phyloP scores from a whole-genome alignment of 2,113 vertebrate genomes.

The Oophaga pumilio region DNA sequence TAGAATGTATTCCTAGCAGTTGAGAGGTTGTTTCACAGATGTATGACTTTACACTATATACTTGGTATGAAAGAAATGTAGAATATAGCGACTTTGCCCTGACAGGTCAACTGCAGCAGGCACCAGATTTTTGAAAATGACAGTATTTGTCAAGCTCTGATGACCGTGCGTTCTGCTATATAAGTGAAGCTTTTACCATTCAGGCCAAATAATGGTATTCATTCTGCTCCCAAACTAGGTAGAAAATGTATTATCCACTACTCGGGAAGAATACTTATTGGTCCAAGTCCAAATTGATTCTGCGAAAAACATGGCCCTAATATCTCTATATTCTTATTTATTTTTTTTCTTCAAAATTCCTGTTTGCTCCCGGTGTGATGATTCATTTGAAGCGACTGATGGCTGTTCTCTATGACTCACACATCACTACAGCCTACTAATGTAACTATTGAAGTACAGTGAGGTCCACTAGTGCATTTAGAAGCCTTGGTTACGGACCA shows the following conservation, averaged over 20 bases:
- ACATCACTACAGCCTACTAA: too few relatives aligned
- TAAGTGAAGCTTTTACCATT: neutral
- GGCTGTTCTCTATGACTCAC: too few relatives aligned
- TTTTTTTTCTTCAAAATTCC: too few relatives aligned
- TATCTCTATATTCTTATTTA: too few relatives aligned
- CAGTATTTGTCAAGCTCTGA: neutral
- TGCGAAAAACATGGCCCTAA: neutral
- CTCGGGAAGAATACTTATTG: neutral
- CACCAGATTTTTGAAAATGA: neutral
- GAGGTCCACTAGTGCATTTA: too few relatives aligned
- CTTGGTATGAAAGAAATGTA: neutral
- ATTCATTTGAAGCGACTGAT: too few relatives aligned
- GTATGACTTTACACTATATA: neutral
- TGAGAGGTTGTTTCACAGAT: neutral
- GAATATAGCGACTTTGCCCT: neutral
- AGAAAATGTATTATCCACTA: neutral
- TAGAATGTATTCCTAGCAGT: neutral
- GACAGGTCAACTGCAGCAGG: neutral
- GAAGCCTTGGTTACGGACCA: too few relatives aligned
- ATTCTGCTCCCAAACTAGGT: neutral
- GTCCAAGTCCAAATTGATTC: neutral
- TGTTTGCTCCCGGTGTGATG: too few relatives aligned
- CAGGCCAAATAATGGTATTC: constrained; percentile 1
- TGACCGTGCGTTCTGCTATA: neutral
- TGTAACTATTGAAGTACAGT: too few relatives aligned